phyloP scores from a whole-genome alignment of 37 sponge, comb jelly and placozoan genomes.

The Sycon ciliatum region DNA sequence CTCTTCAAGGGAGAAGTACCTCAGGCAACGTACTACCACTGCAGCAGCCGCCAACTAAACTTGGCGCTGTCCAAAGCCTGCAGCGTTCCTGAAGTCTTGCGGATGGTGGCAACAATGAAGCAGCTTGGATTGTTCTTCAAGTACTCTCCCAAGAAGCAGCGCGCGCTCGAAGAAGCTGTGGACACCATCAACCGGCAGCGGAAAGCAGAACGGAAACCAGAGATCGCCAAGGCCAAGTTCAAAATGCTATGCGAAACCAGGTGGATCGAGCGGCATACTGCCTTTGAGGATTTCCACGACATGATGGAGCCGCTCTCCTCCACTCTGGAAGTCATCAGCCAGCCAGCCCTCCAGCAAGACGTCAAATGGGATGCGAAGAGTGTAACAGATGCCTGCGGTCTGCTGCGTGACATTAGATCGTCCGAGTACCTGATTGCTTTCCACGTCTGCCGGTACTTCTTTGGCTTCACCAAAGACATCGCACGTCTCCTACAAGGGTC shows the following conservation, averaged over 20 bases:
- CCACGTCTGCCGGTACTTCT: background rate
- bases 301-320: background rate
- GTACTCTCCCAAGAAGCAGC: background rate
- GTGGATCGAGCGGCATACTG: background rate
- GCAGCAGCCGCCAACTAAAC: conserved; percentile 33
- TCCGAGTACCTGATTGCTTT: background rate
- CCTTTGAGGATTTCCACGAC: background rate
- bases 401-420: background rate
- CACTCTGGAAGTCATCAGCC: background rate
- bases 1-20: too few species aligned
- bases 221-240: background rate
- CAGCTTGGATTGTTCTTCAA: conserved; percentile 22
- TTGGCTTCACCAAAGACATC: background rate
- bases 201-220: background rate
- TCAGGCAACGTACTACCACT: conserved; percentile 22
- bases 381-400: background rate
- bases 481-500: background rate
- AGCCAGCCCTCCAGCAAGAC: background rate
- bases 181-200: background rate
- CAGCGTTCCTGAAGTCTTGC: conserved; percentile 12
- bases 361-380: background rate
- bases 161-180: background rate
- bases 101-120: conserved; percentile 17
- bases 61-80: too few species aligned
- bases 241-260: background rate